Percentiles rank a stretch among this genome's conserved stretches.
Evolutionary conservation across 2,113 vertebrate species (phyloP).

Genomic region (Festucalex cinctus): DNA sequence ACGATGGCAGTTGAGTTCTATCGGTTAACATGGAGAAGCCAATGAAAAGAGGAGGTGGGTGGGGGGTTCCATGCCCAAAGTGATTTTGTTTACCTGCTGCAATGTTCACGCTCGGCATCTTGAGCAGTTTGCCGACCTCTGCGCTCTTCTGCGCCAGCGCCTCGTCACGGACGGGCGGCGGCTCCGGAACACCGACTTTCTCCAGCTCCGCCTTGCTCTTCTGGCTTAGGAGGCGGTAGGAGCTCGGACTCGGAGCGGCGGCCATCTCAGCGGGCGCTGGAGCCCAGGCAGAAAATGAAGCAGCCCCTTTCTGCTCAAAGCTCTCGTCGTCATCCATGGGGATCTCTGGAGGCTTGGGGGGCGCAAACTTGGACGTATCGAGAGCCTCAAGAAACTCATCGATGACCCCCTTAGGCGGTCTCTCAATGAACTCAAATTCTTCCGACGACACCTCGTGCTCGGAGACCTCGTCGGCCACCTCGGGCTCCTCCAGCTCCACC

Average conservation of each 20-base stretch:
- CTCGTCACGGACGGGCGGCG: conserved; percentile 30
- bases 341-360: conserved; percentile 59
- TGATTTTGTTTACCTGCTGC: conserved; percentile 68
- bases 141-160: conserved; percentile 32
- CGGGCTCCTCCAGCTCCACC: conserved; percentile 58
- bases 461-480: conserved; percentile 64
- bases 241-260: conserved; percentile 47
- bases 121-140: conserved; percentile 44
- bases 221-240: conserved; percentile 63
- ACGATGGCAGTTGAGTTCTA: conserved; percentile 25
- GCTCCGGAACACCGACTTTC: conserved; percentile 48
- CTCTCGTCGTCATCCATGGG: conserved; percentile 58
- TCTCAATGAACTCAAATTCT: conserved; percentile 78
- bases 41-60: conserved; percentile 29
- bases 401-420: conserved; percentile 65
- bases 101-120: conserved; percentile 60
- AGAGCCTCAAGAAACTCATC: conserved; percentile 76
- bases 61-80: conserved; percentile 45
- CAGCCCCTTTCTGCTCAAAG: conserved; percentile 39
- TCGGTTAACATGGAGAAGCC: conserved; percentile 23
- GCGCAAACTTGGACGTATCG: conserved; percentile 67
- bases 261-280: conserved; percentile 6
- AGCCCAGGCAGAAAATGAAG: conserved; percentile 1
- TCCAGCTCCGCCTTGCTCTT: conserved; percentile 70
- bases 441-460: conserved; percentile 76